Evolutionary conservation across 2,888 invertebrate species (phyloP).

Genomic region (Julus scanicus): DNA sequence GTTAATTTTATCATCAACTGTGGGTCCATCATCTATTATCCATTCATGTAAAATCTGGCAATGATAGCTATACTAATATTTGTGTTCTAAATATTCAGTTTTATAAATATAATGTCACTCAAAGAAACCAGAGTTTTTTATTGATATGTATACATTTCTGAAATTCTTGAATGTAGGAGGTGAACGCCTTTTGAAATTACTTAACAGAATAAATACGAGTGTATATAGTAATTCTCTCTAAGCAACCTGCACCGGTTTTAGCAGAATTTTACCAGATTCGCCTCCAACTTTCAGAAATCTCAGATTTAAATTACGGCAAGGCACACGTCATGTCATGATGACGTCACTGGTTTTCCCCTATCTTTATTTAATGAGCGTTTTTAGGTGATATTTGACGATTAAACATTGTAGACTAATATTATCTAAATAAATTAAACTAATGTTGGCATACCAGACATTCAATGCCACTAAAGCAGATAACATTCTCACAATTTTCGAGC

Average conservation of each 20-base stretch:
- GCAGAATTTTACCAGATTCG: neutral
- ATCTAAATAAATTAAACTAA: too few species aligned
- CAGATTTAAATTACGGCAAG: neutral
- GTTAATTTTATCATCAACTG: too few species aligned
- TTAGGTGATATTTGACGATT: too few species aligned
- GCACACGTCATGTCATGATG: neutral
- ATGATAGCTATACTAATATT: too few species aligned
- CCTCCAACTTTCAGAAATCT: neutral
- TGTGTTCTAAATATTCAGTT: too few species aligned
- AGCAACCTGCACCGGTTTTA: neutral
- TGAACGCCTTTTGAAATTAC: neutral
- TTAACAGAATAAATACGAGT: neutral
- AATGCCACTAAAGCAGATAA: too few species aligned
- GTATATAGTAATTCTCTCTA: neutral
- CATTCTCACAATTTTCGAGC: too few species aligned
- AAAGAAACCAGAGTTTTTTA: neutral
- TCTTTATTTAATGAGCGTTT: neutral
- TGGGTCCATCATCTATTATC: too few species aligned
- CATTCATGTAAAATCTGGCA: too few species aligned
- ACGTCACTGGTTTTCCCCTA: slow-evolving; percentile 1
- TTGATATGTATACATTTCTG: neutral
- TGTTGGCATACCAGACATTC: too few species aligned
- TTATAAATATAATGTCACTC: neutral
- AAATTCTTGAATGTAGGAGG: neutral
- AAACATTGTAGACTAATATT: too few species aligned